Evolutionary conservation across 2,888 invertebrate species (phyloP).

Genomic region (Pachymerium ferrugineum): DNA sequence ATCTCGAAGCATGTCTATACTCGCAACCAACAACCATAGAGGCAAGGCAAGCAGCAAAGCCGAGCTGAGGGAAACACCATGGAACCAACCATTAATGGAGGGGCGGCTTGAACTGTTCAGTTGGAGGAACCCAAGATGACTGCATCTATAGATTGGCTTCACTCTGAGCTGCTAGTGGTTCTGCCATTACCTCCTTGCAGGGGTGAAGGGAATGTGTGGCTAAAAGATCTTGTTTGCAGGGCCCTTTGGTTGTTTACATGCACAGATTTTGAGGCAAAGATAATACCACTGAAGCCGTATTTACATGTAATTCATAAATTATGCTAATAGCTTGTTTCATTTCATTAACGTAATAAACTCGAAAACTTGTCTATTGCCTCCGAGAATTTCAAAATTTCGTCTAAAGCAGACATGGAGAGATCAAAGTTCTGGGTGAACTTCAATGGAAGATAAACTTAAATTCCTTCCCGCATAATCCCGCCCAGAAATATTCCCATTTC

Average conservation of each 20-base stretch:
- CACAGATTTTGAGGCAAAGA: background rate
- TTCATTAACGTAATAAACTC: too few species aligned
- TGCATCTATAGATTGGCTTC: constrained; percentile 21
- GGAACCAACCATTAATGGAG: constrained; percentile 11
- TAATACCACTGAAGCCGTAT: too few species aligned
- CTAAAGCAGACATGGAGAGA: too few species aligned
- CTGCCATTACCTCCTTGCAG: constrained; percentile 1
- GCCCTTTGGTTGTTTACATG: background rate
- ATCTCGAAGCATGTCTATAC: background rate
- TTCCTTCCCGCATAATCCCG: too few species aligned
- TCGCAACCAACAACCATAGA: background rate
- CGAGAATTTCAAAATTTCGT: too few species aligned
- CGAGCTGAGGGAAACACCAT: background rate
- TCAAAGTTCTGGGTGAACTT: too few species aligned
- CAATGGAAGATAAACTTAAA: too few species aligned
- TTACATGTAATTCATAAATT: too few species aligned
- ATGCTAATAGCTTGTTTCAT: too few species aligned
- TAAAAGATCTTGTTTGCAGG: background rate
- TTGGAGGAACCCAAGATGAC: constrained; percentile 21
- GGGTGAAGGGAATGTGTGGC: background rate
- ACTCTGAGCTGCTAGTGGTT: background rate
- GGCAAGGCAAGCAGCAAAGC: background rate
- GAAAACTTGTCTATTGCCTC: too few species aligned
- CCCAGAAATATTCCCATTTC: too few species aligned
- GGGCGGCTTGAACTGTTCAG: background rate